Evolutionary conservation across 1,140 invertebrate species (phyloP).

Genomic region (Littorina saxatilis): DNA sequence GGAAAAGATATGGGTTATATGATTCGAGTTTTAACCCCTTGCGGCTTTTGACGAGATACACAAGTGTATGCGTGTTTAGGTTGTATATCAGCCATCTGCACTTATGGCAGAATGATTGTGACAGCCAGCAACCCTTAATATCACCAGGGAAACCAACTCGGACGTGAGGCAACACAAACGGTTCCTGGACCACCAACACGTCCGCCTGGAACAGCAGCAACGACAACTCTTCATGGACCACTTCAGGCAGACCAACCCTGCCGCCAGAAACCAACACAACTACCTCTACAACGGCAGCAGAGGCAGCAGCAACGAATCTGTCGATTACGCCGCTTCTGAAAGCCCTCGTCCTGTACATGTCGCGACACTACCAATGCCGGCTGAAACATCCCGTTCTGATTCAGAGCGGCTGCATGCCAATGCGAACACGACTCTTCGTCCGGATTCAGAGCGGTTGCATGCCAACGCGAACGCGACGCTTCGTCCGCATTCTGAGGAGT

Average conservation of each 20-base stretch:
- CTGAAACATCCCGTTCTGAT: no score
- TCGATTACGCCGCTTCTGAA: not conserved
- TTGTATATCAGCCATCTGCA: no score
- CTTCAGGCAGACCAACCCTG: constrained; percentile 34
- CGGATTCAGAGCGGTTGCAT: no score
- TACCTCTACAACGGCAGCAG: constrained; percentile 41
- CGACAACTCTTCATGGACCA: constrained; percentile 46
- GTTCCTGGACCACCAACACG: constrained; percentile 44
- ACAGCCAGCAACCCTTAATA: no score
- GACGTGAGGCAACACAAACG: constrained; percentile 53
- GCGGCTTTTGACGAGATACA: no score
- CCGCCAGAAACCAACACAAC: constrained; percentile 2
- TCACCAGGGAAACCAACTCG: constrained; percentile 30
- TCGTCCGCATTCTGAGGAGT: not conserved
- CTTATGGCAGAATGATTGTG: no score
- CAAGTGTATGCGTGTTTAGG: no score
- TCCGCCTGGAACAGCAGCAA: constrained; percentile 48
- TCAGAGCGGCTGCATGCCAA: not conserved
- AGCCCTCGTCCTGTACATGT: constrained; percentile 22
- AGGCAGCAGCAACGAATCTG: not conserved
- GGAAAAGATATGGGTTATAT: no score
- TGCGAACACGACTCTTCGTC: not conserved
- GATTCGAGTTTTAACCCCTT: no score
- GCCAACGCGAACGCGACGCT: not conserved
- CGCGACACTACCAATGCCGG: not conserved